Conservation (phyloP, 1,140 invertebrate genomes). For the Leptinotarsa undecemlineata region DNA sequence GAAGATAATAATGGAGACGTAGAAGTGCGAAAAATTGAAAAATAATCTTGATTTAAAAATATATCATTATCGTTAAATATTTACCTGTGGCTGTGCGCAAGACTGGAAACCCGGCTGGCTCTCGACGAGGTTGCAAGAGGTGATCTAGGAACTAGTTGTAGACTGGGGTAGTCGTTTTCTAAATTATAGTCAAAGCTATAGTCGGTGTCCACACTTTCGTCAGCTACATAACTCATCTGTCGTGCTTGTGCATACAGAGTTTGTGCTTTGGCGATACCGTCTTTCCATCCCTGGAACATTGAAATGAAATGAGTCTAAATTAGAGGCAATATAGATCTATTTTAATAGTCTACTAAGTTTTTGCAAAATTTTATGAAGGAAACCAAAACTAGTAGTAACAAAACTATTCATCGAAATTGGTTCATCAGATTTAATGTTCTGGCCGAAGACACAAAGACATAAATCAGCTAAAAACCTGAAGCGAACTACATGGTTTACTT, state of each 20-base stretch:
- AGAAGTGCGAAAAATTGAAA: too few relatives aligned
- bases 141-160: slow-evolving; percentile 49
- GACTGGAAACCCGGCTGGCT: slow-evolving; percentile 64
- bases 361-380: too few relatives aligned
- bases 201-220: slow-evolving; percentile 52
- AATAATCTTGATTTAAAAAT: too few relatives aligned
- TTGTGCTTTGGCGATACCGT: slow-evolving; percentile 68
- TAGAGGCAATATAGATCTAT: too few relatives aligned
- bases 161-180: slow-evolving; percentile 56
- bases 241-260: slow-evolving; percentile 65
- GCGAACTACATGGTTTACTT: too few relatives aligned
- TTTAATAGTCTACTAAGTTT: too few relatives aligned
- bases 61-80: background rate
- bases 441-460: too few relatives aligned
- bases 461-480: too few relatives aligned
- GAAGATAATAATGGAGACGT: background rate
- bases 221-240: slow-evolving; percentile 52
- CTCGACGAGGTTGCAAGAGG: slow-evolving; percentile 54
- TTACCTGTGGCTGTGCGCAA: slow-evolving; percentile 67
- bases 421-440: too few relatives aligned
- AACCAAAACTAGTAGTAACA: too few relatives aligned
- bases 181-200: slow-evolving; percentile 56
- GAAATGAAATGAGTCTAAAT: background rate
- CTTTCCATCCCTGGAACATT: slow-evolving; percentile 62
- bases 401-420: too few relatives aligned